Base-by-base conservation (phyloP, 2,113 vertebrate genomes). In the Hydropotes inermis region DNA sequence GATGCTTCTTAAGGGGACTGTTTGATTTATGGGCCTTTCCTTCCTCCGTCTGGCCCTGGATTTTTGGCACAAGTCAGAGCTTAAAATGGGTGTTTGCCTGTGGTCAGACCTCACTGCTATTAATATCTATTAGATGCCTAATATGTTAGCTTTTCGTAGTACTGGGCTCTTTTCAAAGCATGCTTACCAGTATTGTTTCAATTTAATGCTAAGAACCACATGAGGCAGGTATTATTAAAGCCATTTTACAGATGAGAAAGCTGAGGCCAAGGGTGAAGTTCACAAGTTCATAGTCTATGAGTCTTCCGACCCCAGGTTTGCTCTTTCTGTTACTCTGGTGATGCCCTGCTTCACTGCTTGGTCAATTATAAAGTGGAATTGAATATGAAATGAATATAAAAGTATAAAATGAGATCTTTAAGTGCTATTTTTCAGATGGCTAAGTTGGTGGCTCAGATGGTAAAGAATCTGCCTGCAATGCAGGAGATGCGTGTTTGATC, bases 61-160 rank as follows among this genome's bases (percentile, higher is more conserved):
- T 60, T 95, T 96, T 92, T 96, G 94, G 95, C 95, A 96, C 52
- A 96, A 93, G 89, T 91, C 39, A 79, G 52, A 52, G 83, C 96
- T 97, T 98, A 98, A 98, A 97, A 97, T 97, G 95, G 95, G 83
- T 91, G 50, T 97, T 95, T 93, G 93, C 76, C 60, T 95, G 86
- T 74, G 91, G 93, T 94, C 89, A 94, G 96, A 60, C 25, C 45
- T 64, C 50, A 45, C 60, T 93, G 67, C 97, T 92, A 61, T 96
- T 94, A 89, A 94, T 89, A 96, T 79, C 74, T 54, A 64, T 52
- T 61, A 94, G 79, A 87, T 79, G 78, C 47, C 55, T 55, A 39
- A 33, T 55, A 28, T 43, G 28, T 74, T 86, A 61, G 28, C 33
- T 87, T 91, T 61, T 89, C 84, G 17, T 36, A 91, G 33, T 74